Conservation (phyloP, 2,888 invertebrate genomes). For the Drosophila neotestacea region DNA sequence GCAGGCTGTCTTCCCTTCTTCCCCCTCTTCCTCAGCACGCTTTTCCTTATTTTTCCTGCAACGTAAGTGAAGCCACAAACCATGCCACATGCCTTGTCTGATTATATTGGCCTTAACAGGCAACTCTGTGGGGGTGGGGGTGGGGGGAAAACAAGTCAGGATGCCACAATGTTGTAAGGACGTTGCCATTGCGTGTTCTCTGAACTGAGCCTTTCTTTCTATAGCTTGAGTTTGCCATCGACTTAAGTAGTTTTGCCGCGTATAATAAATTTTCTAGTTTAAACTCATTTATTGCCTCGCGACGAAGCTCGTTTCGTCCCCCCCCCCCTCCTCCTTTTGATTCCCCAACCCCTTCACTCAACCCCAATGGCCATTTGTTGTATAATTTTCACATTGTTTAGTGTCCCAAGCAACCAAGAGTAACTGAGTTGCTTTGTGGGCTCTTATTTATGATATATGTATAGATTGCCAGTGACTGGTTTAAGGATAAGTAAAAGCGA, state of each 20-base stretch:
- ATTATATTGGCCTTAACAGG: slow-evolving; percentile 76
- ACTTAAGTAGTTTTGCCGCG: slow-evolving; percentile 79
- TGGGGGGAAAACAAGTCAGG: slow-evolving; percentile 13
- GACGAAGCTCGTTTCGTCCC: slow-evolving; percentile 19
- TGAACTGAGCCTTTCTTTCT: slow-evolving; percentile 1
- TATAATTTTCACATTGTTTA: slow-evolving; percentile 80
- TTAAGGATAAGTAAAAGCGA: slow-evolving; percentile 30
- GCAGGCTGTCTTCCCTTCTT: slow-evolving; percentile 51
- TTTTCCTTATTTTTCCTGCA: background rate
- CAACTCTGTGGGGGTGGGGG: slow-evolving; percentile 10
- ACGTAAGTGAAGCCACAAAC: slow-evolving; percentile 28
- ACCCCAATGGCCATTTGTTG: slow-evolving; percentile 75
- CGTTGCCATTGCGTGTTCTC: slow-evolving; percentile 61
- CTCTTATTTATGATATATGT: slow-evolving; percentile 72
- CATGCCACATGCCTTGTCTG: slow-evolving; percentile 43
- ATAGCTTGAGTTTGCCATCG: slow-evolving; percentile 26
- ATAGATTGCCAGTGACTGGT: slow-evolving; percentile 46
- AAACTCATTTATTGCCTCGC: slow-evolving; percentile 76
- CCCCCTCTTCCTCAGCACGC: background rate
- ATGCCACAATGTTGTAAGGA: slow-evolving; percentile 41
- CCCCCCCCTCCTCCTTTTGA: background rate
- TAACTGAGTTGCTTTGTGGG: slow-evolving; percentile 31
- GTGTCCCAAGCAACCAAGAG: slow-evolving; percentile 53
- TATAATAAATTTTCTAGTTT: slow-evolving; percentile 80
- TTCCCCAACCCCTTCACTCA: background rate